Evolutionary conservation across 2,888 invertebrate species (phyloP), one percentile per base, ranked within the genome.

Genomic region (Clitarchus hookeri): DNA sequence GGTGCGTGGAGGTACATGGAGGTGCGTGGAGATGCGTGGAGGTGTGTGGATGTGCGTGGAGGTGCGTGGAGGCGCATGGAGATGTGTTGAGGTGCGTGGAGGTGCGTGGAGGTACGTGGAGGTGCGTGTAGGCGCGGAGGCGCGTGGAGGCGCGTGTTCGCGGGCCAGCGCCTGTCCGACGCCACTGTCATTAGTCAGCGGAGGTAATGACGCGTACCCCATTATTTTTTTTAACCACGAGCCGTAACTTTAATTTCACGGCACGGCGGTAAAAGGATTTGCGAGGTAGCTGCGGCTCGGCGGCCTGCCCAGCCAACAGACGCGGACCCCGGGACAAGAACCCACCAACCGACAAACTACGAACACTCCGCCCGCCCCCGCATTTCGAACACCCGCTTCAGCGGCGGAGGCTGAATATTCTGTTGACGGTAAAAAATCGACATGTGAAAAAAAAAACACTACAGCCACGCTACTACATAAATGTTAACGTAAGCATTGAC

Each of bases 211-310:
- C 65, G 65, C 65, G 65, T 23, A 65, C 65, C 65, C 65, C 65
- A 65, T 65, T 65, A 65, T 65, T 65, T 65, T 23, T n/a, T 65
- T 23, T 8, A 23, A 23, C 65, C 65, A 65, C 65, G 65, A 16
- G 65, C 65, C 65, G 65, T 65, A 65, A 65, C 65, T 65, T 65
- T 65, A 65, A 65, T 65, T 65, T 65, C 65, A 65, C 65, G 65
- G 65, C 65, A 16, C 65, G 11, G 65, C 65, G 65, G 65, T 23
- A 23, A 23, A 65, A 23, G 65, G 65, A 65, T 8, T 65, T 65
- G 65, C 65, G 65, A 8, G 65, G 65, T 65, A 65, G 65, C 65
- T 19, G 65, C 12, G 48, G n/a, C n/a, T n/a, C n/a, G n/a, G 48
- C 48, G 48, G 48, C 12, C 48, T 12, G 48, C 48, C 48, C 48